phyloP scores from a whole-genome alignment of 2,888 invertebrate species.

The Branchellion lobata region DNA sequence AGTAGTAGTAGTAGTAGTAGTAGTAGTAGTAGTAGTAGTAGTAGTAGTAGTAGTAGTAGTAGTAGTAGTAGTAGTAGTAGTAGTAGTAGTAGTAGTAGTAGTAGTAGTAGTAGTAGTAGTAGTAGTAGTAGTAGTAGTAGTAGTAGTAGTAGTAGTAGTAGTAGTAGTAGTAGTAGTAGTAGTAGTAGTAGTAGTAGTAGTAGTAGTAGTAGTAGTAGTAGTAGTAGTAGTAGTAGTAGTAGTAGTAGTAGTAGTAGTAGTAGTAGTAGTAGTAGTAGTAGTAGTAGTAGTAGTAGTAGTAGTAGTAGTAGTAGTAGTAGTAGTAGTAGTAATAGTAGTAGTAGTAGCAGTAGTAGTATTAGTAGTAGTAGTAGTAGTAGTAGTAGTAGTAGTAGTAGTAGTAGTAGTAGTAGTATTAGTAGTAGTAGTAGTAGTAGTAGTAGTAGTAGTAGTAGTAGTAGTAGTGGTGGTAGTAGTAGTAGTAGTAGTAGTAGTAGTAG shows the following conservation, averaged over 20 bases:
- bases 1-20: conserved; percentile 13
- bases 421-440: conserved; percentile 6
- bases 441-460: conserved; percentile 35
- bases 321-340: conserved; percentile 34
- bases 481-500: too few relatives aligned
- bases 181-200: conserved; percentile 33
- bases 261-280: conserved; percentile 17
- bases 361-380: too few relatives aligned
- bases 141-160: conserved; percentile 36
- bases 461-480: not conserved
- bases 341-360: too few relatives aligned
- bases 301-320: conserved; percentile 36
- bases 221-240: conserved; percentile 24
- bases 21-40: conserved; percentile 17
- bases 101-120: conserved; percentile 33
- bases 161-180: conserved; percentile 33
- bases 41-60: conserved; percentile 25
- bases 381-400: conserved; percentile 13
- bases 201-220: conserved; percentile 36
- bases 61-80: conserved; percentile 36
- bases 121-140: conserved; percentile 33
- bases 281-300: conserved; percentile 25
- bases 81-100: conserved; percentile 36
- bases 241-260: conserved; percentile 13
- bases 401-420: conserved; percentile 9